Conservation (phyloP, 2,888 invertebrate genomes). For the Dryadula phaetusa region DNA sequence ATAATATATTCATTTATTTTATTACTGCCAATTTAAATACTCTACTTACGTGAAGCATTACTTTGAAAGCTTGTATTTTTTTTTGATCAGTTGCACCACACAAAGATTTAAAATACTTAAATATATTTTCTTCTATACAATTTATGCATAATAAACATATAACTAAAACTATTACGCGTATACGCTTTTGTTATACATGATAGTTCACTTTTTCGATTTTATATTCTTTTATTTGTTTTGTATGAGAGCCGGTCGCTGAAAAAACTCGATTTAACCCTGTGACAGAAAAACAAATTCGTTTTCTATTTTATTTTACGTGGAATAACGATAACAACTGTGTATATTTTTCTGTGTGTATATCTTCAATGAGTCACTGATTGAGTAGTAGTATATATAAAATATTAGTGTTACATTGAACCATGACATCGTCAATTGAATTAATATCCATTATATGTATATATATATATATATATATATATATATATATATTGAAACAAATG, state of each 20-base stretch:
- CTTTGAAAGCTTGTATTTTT: no score
- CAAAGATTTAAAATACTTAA: no score
- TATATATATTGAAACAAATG: no score
- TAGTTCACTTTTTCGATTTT: slow-evolving; percentile 9
- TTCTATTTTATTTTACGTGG: slow-evolving; percentile 2
- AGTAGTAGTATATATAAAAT: slow-evolving; percentile 28
- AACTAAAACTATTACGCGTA: not conserved
- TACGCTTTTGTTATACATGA: not conserved
- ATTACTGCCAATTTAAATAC: no score
- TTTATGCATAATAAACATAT: not conserved
- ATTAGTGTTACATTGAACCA: slow-evolving; percentile 7
- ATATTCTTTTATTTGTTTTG: slow-evolving; percentile 19
- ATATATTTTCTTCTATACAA: no score
- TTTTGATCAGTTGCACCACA: no score
- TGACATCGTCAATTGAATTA: not conserved
- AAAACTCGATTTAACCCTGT: not conserved
- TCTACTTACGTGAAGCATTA: no score
- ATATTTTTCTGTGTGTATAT: slow-evolving; percentile 10
- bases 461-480: no score
- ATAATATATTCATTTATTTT: no score
- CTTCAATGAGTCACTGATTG: slow-evolving; percentile 30
- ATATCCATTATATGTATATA: no score
- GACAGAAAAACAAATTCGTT: slow-evolving; percentile 8
- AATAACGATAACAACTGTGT: slow-evolving; percentile 7
- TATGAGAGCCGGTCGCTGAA: not conserved